phyloP scores from a whole-genome alignment of 2,888 invertebrate genomes.

The Apamea monoglypha region DNA sequence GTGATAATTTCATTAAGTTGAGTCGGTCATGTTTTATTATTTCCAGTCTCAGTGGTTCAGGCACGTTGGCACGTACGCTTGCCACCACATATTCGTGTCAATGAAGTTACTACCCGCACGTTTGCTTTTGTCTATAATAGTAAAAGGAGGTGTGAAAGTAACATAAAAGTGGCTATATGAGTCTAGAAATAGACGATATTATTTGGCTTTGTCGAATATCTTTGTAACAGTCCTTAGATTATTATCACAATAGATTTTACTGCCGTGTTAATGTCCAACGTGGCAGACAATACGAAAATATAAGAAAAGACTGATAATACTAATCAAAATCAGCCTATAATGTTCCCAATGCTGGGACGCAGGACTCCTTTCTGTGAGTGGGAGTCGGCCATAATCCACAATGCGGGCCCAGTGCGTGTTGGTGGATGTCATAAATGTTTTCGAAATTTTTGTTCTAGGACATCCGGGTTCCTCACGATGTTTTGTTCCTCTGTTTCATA shows the following conservation, averaged over 20 bases:
- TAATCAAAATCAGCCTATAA: neutral
- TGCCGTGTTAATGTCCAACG: neutral
- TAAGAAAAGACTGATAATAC: neutral
- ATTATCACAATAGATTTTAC: neutral
- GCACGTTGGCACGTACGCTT: constrained; percentile 57
- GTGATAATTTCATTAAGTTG: constrained; percentile 44
- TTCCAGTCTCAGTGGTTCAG: constrained; percentile 24
- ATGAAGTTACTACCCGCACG: constrained; percentile 48
- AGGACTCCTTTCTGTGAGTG: neutral
- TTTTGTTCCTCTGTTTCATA: neutral
- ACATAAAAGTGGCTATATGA: constrained; percentile 13
- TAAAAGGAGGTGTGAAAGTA: constrained; percentile 13
- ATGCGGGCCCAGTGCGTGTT: neutral
- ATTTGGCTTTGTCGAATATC: neutral
- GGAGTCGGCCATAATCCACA: neutral
- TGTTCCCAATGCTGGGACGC: neutral
- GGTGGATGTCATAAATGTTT: neutral
- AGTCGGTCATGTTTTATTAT: constrained; percentile 42
- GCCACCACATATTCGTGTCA: constrained; percentile 31
- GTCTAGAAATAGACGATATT: constrained; percentile 12
- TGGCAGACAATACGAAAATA: neutral
- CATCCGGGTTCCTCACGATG: neutral
- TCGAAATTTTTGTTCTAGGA: neutral
- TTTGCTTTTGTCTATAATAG: constrained; percentile 36
- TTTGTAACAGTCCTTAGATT: neutral